Base-by-base conservation (phyloP, 2,797 vertebrate genomes). In the Taenioides sp. region DNA sequence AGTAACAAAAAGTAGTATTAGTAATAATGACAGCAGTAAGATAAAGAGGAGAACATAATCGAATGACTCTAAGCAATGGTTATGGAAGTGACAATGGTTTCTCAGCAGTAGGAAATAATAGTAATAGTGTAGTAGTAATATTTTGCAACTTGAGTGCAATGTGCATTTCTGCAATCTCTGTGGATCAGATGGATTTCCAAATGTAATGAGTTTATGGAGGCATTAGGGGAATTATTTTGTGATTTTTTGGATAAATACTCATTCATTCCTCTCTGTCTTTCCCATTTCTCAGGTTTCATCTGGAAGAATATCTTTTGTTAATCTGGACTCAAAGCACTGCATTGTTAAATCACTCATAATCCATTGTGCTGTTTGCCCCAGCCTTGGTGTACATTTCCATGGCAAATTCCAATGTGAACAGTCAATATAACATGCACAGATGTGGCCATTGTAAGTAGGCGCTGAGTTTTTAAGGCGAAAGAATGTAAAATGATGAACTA, bases 291-390 rank as follows among this genome's bases (percentile, higher is more conserved):
- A 79, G 76, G 82, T 88, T 90, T 85, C 80, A 88, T 84, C 83
- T 85, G 85, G 80, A 84, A 88, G 81, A 88, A 88, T 86, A 89
- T 91, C 87, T 82, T 86, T 82, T 87, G 86, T 89, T 90, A 87
- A 91, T 89, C 90, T 86, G 74, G 47, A 72, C 80, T 90, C 85
- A 87, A 77, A 81, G 82, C 87, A 78, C 78, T 66, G 69, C 50
- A 77, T 82, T 87, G 84, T 86, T 89, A 85, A 81, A 71, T 76
- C 73, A 68, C 71, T 82, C 83, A 83, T 86, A 91, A 91, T 87
- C 89, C 78, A 86, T 84, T 80, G 86, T 81, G 82, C 80, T 84
- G 84, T 80, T 84, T 85, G 85, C 78, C 80, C 78, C 83, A 75
- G 67, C 34, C 81, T 83, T 23, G 72, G 82, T 88, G 77, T 88